Conservation (phyloP, 2,797 vertebrate species). For the Prionace glauca region DNA sequence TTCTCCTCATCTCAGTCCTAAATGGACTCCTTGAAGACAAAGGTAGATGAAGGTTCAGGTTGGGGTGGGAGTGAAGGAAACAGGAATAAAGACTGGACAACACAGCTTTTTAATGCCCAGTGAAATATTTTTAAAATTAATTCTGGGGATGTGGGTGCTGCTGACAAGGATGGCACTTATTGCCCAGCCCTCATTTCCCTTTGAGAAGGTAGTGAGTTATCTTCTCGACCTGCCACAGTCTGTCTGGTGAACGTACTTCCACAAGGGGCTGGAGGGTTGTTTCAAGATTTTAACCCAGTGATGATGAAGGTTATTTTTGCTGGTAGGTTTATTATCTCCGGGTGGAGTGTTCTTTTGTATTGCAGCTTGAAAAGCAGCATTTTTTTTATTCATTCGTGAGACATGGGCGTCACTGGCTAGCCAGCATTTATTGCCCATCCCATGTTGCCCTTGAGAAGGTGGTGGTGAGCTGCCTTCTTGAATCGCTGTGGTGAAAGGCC, state of each 20-base stretch:
- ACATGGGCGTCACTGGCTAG: too few relatives aligned
- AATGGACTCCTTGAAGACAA: neutral
- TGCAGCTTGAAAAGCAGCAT: neutral
- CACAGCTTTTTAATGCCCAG: too few relatives aligned
- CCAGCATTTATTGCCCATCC: too few relatives aligned
- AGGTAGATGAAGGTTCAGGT: neutral
- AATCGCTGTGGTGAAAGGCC: too few relatives aligned
- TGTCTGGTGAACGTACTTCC: too few relatives aligned
- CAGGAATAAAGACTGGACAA: neutral
- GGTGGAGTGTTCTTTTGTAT: neutral
- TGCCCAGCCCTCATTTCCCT: neutral
- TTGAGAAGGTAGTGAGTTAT: neutral
- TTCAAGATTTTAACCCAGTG: neutral
- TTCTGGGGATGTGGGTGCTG: neutral
- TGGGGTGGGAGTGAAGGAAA: neutral
- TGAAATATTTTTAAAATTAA: neutral
- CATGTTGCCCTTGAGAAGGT: too few relatives aligned
- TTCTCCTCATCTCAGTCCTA: neutral
- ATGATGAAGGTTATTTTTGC: neutral
- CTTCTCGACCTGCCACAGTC: neutral
- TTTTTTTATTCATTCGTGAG: too few relatives aligned
- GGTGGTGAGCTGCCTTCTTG: too few relatives aligned
- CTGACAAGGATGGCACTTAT: neutral
- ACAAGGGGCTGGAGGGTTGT: neutral
- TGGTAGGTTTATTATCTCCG: neutral